Conservation (phyloP, 30 jellyfish, hydroid and myxozoan species). For the Aurelia sp. region DNA sequence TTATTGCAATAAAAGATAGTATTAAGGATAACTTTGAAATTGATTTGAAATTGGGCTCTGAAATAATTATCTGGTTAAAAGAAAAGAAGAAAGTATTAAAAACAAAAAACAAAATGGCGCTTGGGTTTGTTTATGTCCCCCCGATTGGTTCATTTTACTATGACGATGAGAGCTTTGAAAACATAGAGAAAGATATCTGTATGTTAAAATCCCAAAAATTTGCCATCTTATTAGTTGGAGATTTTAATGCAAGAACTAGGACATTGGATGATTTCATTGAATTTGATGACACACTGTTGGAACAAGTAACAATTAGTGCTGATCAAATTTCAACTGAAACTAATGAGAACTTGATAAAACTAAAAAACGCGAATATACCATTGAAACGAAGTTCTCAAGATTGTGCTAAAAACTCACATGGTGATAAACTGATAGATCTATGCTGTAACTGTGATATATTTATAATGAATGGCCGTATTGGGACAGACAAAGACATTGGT, state of each 20-base stretch:
- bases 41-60: background rate
- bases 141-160: background rate
- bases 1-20: conserved; percentile 4
- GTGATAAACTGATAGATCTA: too few relatives aligned
- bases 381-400: too few relatives aligned
- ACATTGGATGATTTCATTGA: conserved; percentile 10
- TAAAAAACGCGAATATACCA: too few relatives aligned
- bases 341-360: background rate
- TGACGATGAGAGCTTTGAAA: conserved; percentile 1
- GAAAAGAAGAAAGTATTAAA: background rate
- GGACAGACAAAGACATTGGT: conserved; percentile 22
- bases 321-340: background rate
- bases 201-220: background rate
- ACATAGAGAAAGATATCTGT: background rate
- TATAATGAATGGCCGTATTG: conserved; percentile 33
- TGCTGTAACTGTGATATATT: conserved; percentile 16
- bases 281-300: conserved; percentile 13
- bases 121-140: conserved; percentile 13
- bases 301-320: background rate
- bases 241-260: conserved; percentile 17
- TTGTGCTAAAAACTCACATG: too few relatives aligned
- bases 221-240: conserved; percentile 1
- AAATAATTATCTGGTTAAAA: conserved; percentile 2
- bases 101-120: background rate
- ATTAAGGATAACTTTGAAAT: background rate